These are phyloP conservation scores for Trinectes maculatus DNA, from an alignment of 2,113 vertebrate species.

Conservation along the genomic window DNA sequence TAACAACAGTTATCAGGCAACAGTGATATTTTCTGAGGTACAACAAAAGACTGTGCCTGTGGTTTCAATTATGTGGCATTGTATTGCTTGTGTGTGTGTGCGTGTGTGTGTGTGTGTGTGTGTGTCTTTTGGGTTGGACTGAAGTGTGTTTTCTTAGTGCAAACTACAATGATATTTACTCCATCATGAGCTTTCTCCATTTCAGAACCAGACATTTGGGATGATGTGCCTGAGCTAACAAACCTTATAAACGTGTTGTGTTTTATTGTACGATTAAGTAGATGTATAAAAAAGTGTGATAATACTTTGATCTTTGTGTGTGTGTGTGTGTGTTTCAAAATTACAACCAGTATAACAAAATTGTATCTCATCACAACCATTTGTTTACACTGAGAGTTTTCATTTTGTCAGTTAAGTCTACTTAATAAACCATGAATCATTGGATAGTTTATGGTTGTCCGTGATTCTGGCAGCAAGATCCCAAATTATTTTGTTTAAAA, in stretches of 20 bases:
- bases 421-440: too few relatives aligned
- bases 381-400: too few relatives aligned
- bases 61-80: slow-evolving; percentile 34
- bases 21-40: slow-evolving; percentile 33
- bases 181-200: slow-evolving; percentile 1
- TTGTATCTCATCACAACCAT: too few relatives aligned
- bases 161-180: too few relatives aligned
- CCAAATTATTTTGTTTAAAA: not conserved
- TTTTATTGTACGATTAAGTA: slow-evolving; percentile 5
- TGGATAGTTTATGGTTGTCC: too few relatives aligned
- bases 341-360: too few relatives aligned
- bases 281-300: not conserved
- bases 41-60: slow-evolving; percentile 17
- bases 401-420: too few relatives aligned
- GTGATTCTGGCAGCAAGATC: too few relatives aligned
- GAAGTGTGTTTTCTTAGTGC: slow-evolving; percentile 10
- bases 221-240: too few relatives aligned
- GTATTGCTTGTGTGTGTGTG: slow-evolving; percentile 17
- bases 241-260: not conserved
- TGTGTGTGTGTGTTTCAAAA: not conserved
- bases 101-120: slow-evolving; percentile 5
- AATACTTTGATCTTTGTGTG: not conserved
- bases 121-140: slow-evolving; percentile 18
- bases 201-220: not conserved
- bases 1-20: slow-evolving; percentile 65